Evolutionary conservation across 2,797 vertebrate genomes (phyloP).

Genomic region (Prunella strophiata): DNA sequence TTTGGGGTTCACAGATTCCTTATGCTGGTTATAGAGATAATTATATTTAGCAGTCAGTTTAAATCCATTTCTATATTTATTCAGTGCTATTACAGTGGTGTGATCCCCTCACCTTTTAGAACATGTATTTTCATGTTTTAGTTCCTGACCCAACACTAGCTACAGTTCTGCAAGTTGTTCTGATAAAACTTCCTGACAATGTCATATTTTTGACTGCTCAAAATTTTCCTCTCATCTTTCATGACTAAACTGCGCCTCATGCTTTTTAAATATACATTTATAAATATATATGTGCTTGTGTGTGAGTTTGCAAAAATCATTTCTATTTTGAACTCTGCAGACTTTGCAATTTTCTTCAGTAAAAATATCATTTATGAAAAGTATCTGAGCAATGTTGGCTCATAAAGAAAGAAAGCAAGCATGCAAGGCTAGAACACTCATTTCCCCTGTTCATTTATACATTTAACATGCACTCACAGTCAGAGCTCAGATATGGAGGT

Average conservation of each 20-base stretch:
- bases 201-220: background rate
- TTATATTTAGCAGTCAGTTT: background rate
- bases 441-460: background rate
- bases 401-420: background rate
- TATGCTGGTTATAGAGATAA: background rate
- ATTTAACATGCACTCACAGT: background rate
- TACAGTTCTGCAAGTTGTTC: background rate
- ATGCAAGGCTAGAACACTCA: background rate
- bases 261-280: background rate
- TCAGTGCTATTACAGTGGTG: background rate
- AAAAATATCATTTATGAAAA: slow-evolving; percentile 3
- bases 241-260: background rate
- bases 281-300: background rate
- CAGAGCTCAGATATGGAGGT: background rate
- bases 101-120: background rate
- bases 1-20: background rate
- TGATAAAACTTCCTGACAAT: background rate
- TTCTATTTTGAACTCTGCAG: slow-evolving; percentile 32
- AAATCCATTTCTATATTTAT: background rate
- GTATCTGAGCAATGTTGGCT: background rate
- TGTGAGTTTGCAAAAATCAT: background rate
- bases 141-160: background rate
- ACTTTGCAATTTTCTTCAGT: slow-evolving; percentile 5
- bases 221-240: slow-evolving; percentile 9
- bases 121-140: background rate